Evolutionary conservation across 1,140 invertebrate genomes (phyloP).

Genomic region (Penaeus chinensis): DNA sequence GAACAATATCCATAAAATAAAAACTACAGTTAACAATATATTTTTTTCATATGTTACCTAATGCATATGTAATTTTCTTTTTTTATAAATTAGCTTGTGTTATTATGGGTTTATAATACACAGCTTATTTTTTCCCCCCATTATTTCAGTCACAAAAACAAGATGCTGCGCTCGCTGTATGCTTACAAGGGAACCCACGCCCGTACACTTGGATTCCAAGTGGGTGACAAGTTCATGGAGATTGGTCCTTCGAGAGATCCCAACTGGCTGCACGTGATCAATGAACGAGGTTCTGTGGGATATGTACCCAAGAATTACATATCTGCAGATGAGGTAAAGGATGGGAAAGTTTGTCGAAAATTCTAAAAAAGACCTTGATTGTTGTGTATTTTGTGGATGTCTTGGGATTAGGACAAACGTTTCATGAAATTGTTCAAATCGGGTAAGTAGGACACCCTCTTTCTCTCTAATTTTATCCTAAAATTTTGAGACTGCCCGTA

Average conservation of each 20-base stretch:
- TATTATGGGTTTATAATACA: background rate
- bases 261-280: constrained; percentile 58
- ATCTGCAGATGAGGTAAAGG: constrained; percentile 42
- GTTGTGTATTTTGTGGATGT: no score
- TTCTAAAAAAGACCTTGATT: no score
- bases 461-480: no score
- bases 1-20: no score
- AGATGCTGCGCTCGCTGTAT: constrained; percentile 52
- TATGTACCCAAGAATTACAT: constrained; percentile 60
- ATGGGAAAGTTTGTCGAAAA: no score
- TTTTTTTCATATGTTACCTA: background rate
- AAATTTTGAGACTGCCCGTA: no score
- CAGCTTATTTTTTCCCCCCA: background rate
- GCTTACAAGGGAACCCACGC: constrained; percentile 56
- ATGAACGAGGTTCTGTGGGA: constrained; percentile 45
- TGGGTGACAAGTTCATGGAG: constrained; percentile 53
- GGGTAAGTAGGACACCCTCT: no score
- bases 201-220: constrained; percentile 50
- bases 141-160: background rate
- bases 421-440: no score
- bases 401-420: no score
- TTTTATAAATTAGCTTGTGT: background rate
- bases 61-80: background rate
- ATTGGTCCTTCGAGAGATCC: constrained; percentile 54
- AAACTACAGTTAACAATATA: background rate